A percentile compares a stretch with the other conserved stretches of the same genome.
phyloP scores from a whole-genome alignment of 2,797 vertebrate genomes.

The Typhlichthys subterraneus region DNA sequence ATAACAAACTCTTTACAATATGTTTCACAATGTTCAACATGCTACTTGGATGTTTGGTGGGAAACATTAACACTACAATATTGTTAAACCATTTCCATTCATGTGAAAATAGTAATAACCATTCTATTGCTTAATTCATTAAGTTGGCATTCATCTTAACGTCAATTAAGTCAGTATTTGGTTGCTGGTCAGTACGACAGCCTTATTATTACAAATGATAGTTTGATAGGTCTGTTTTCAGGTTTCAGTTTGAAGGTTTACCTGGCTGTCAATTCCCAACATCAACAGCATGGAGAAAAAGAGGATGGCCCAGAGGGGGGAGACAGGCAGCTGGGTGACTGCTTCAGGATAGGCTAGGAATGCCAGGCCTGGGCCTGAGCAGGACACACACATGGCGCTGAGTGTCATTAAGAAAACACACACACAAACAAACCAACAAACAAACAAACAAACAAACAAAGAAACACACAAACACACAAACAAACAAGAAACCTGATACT shows the following conservation, averaged over 20 bases:
- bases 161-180: too few relatives aligned
- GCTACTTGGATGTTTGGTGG: too few relatives aligned
- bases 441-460: background rate
- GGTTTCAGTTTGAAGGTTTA: constrained; percentile 59
- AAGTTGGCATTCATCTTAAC: too few relatives aligned
- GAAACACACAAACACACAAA: background rate
- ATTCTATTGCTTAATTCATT: too few relatives aligned
- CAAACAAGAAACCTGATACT: background rate
- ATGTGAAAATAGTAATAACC: too few relatives aligned
- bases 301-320: constrained; percentile 92
- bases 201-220: background rate
- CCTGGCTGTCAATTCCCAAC: constrained; percentile 99
- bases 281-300: constrained; percentile 99
- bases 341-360: constrained; percentile 98
- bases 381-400: constrained; percentile 19
- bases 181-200: too few relatives aligned
- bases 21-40: too few relatives aligned
- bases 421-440: constrained; percentile 2
- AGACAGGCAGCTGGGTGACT: constrained; percentile 94
- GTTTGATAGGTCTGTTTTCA: background rate
- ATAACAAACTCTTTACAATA: too few relatives aligned
- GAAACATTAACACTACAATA: too few relatives aligned
- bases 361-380: constrained; percentile 91
- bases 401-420: background rate
- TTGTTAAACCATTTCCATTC: too few relatives aligned